Base-by-base conservation (phyloP, 2,888 invertebrate genomes). In the Chymomyza procnemis region DNA sequence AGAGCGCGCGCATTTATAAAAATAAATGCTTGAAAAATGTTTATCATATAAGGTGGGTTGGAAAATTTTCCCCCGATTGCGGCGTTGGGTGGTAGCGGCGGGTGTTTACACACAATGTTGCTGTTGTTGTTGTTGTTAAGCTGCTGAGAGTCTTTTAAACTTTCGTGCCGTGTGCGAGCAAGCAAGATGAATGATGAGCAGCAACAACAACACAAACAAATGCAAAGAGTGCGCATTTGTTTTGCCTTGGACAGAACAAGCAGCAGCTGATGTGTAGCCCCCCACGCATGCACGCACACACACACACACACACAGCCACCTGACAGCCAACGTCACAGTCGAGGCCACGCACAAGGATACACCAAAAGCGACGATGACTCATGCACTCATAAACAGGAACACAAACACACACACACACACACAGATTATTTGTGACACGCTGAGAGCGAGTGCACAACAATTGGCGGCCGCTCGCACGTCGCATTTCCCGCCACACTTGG, bases 271-370 rank as follows among this genome's bases (percentile, higher is more conserved):
- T 19, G 19, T 21, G n/a, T 19, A 52, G 19, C 52, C 18, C 18
- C 18, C n/a, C 52, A 19, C 12, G 12, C 18, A 52, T 19, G 8
- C 52, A 52, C 52, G 14, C 52, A 52, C 3, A n/a, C 4, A 9
- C 16, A 9, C 52, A 16, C 19, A 18, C 26, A 14, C 52, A 16
- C 6, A 18, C 50, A 34, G 14, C 61, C 16, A 50, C 16, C 50
- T 18, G 16, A 50, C 50, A 50, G 16, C 61, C 67, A 66, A 55
- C 79, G 72, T 60, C 76, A 75, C 76, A 79, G 69, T 67, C 87
- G 81, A 87, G 81, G 81, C 80, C 81, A 79, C 58, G 82, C 80
- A 71, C 81, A 81, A 81, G 81, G 81, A 81, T 81, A 81, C 54
- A 1, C 18, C 55, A 14, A 16, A 50, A 50, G n/a, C 41, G 59